Evolutionary conservation across 1,140 invertebrate species (phyloP).

Genomic region (Ectropis grisescens): DNA sequence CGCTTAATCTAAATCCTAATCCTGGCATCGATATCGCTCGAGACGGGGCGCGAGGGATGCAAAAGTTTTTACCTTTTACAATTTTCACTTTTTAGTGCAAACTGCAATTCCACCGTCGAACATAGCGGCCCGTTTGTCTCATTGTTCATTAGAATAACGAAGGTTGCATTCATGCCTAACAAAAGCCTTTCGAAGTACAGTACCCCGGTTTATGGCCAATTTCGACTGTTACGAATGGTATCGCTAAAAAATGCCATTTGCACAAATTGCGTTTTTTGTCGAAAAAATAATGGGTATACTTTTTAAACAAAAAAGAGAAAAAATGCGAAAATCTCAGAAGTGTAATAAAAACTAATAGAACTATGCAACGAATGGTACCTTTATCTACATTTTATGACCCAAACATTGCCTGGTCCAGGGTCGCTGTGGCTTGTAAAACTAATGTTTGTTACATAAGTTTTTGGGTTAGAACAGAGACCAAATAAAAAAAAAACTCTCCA

Average conservation of each 20-base stretch:
- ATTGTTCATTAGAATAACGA: slow-evolving; percentile 15
- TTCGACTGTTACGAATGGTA: slow-evolving; percentile 17
- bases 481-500: too few species aligned
- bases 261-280: slow-evolving; percentile 38
- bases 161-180: slow-evolving; percentile 7
- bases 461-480: too few species aligned
- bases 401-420: too few species aligned
- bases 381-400: too few species aligned
- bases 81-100: slow-evolving; percentile 22
- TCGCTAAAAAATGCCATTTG: slow-evolving; percentile 43
- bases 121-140: neutral
- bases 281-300: slow-evolving; percentile 18
- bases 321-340: slow-evolving; percentile 17
- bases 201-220: slow-evolving; percentile 29
- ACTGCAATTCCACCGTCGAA: slow-evolving; percentile 29
- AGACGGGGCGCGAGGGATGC: too few species aligned
- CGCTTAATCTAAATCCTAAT: too few species aligned
- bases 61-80: too few species aligned
- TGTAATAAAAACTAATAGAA: slow-evolving; percentile 8
- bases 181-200: slow-evolving; percentile 24
- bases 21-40: too few species aligned
- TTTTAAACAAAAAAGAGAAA: slow-evolving; percentile 12
- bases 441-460: too few species aligned
- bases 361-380: too few species aligned
- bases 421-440: too few species aligned